phyloP scores from a whole-genome alignment of 2,888 invertebrate species.

The Perdita meconis region DNA sequence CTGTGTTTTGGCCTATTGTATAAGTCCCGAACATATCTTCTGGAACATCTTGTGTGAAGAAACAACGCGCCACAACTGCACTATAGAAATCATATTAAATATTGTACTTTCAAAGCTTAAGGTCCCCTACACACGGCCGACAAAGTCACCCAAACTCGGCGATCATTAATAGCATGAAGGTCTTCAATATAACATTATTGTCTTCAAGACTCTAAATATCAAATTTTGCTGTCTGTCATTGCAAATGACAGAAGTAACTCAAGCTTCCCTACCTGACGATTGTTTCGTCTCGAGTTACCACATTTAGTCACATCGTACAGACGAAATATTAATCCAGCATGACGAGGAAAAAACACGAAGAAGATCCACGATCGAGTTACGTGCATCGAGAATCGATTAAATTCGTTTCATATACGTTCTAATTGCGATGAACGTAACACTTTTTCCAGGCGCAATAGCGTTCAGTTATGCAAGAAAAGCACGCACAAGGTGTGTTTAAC shows the following conservation, averaged over 20 bases:
- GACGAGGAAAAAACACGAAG: not conserved
- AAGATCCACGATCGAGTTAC: not conserved
- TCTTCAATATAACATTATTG: not conserved
- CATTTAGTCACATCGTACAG: not conserved
- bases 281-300: not conserved
- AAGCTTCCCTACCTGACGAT: not conserved
- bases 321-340: not conserved
- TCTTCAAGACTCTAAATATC: not conserved
- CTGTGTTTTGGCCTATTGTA: too few relatives aligned
- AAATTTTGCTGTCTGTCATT: not conserved
- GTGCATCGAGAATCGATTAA: not conserved
- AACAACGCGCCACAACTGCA: too few relatives aligned
- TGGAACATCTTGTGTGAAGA: too few relatives aligned
- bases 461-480: conserved; percentile 51
- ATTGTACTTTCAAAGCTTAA: too few relatives aligned
- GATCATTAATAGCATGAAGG: too few relatives aligned
- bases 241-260: not conserved
- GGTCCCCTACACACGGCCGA: too few relatives aligned
- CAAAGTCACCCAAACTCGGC: too few relatives aligned
- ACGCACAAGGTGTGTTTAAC: conserved; percentile 6
- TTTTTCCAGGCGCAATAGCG: conserved; percentile 31
- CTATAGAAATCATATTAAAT: too few relatives aligned
- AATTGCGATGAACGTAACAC: conserved; percentile 52
- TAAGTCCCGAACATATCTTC: too few relatives aligned
- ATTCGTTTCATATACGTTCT: conserved; percentile 6